Percentiles rank a stretch among this genome's conserved stretches.
phyloP scores from a whole-genome alignment of 2,797 vertebrate genomes.

The Kryptolebias ocellatus region DNA sequence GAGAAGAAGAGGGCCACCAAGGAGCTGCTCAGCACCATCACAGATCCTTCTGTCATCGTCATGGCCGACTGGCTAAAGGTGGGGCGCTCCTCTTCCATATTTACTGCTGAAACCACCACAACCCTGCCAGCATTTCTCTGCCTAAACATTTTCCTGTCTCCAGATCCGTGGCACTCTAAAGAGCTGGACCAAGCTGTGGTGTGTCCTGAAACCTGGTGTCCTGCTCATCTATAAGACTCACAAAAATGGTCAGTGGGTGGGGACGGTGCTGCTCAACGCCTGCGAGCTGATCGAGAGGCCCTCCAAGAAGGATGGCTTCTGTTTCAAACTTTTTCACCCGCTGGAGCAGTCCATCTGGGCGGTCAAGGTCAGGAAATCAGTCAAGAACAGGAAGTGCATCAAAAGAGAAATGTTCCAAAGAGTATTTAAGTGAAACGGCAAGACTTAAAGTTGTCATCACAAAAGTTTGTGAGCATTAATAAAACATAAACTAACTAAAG shows the following conservation, averaged over 20 bases:
- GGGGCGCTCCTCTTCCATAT: conserved; percentile 6
- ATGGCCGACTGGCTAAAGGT: conserved; percentile 99
- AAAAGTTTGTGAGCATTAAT: too few species aligned
- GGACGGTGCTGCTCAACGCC: conserved; percentile 96
- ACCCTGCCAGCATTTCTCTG: too few species aligned
- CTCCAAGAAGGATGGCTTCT: conserved; percentile 99
- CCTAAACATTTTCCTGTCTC: not conserved
- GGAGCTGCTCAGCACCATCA: conserved; percentile 98
- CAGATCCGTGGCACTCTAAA: conserved; percentile 98
- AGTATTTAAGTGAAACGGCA: too few species aligned
- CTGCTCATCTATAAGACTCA: conserved; percentile 97
- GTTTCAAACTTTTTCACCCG: conserved; percentile 99
- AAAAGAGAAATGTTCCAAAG: too few species aligned
- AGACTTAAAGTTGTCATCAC: too few species aligned
- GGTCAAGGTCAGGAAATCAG: conserved; percentile 86
- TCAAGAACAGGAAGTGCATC: too few species aligned
- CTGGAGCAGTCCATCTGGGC: conserved; percentile 99
- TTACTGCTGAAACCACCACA: too few species aligned
- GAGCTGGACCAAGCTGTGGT: conserved; percentile 99
- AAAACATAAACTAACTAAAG: too few species aligned
- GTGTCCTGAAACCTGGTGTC: conserved; percentile 96
- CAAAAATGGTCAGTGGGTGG: conserved; percentile 98
- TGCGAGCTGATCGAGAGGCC: conserved; percentile 98
- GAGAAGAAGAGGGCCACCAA: conserved; percentile 98
- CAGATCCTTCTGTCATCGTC: conserved; percentile 96